Evolutionary conservation across 2,113 vertebrate species (phyloP).

Genomic region (Amblyornis subalaris): DNA sequence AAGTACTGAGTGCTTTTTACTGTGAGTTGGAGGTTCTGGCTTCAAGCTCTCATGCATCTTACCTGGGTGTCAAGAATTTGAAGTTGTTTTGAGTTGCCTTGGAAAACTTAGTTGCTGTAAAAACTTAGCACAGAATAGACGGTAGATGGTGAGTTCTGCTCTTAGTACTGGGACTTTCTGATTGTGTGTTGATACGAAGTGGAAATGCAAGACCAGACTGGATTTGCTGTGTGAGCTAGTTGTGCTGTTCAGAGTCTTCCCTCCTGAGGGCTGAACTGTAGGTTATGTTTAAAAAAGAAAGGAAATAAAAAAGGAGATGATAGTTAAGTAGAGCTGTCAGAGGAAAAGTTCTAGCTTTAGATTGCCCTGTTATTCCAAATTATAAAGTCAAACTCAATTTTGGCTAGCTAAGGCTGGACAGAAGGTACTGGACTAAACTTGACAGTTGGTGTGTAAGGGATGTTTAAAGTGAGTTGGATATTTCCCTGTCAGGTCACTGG

Average conservation of each 20-base stretch:
- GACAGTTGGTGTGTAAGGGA: fast-evolving
- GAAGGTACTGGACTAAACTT: neutral
- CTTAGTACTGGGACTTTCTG: neutral
- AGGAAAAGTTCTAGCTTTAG: neutral
- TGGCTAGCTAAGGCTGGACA: neutral
- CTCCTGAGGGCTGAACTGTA: neutral
- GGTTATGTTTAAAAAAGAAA: neutral
- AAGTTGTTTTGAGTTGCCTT: conserved; percentile 3
- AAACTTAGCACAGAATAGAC: neutral
- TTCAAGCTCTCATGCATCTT: neutral
- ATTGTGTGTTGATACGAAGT: neutral
- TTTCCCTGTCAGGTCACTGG: neutral
- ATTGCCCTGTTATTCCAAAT: neutral
- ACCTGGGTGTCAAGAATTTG: neutral
- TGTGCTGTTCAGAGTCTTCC: neutral
- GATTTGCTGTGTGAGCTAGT: neutral
- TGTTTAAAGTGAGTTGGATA: neutral
- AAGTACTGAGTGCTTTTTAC: neutral
- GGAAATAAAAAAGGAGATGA: neutral
- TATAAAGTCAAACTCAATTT: neutral
- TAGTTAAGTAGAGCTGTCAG: neutral
- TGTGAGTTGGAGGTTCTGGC: neutral
- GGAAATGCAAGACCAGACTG: neutral
- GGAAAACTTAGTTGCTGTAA: neutral
- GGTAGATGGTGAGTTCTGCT: neutral